Evolutionary conservation across 1,140 invertebrate species (phyloP).

Genomic region (Macrosteles quadrilineatus): DNA sequence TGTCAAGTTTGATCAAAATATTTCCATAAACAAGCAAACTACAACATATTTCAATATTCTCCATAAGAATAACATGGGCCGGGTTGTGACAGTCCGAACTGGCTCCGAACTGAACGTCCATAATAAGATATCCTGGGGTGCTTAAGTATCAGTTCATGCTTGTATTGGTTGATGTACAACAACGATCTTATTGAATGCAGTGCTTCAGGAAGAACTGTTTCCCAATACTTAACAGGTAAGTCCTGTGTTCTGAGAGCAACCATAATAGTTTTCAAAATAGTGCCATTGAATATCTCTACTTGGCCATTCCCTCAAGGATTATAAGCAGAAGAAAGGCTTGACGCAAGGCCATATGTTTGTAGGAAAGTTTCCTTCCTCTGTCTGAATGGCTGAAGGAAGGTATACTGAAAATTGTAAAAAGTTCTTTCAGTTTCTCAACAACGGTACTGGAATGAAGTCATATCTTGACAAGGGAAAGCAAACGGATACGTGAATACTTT

Average conservation of each 20-base stretch:
- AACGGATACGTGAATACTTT: not conserved
- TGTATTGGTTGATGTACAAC: conserved; percentile 12
- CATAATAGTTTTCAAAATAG: conserved; percentile 6
- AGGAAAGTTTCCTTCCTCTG: not conserved
- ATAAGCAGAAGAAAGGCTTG: conserved; percentile 2
- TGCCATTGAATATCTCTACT: conserved; percentile 12
- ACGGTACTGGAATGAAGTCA: not conserved
- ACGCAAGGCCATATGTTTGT: not conserved
- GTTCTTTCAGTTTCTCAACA: not conserved
- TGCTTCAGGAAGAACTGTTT: conserved; percentile 15
- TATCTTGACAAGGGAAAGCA: not conserved
- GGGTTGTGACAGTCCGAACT: no score
- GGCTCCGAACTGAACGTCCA: no score
- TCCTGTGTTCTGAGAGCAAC: conserved; percentile 5
- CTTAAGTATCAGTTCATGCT: conserved; percentile 5
- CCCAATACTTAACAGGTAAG: not conserved
- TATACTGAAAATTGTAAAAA: not conserved
- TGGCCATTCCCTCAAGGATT: conserved; percentile 27
- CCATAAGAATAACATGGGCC: no score
- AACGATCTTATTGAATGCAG: conserved; percentile 19
- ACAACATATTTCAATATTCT: no score
- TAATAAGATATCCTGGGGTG: not conserved
- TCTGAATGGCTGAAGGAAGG: not conserved
- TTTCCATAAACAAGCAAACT: no score
- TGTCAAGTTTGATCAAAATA: no score